A percentile compares a stretch with the other conserved stretches of the same genome.
phyloP scores from a whole-genome alignment of 23 tunicate genomes.

The Halocynthia aurantium region DNA sequence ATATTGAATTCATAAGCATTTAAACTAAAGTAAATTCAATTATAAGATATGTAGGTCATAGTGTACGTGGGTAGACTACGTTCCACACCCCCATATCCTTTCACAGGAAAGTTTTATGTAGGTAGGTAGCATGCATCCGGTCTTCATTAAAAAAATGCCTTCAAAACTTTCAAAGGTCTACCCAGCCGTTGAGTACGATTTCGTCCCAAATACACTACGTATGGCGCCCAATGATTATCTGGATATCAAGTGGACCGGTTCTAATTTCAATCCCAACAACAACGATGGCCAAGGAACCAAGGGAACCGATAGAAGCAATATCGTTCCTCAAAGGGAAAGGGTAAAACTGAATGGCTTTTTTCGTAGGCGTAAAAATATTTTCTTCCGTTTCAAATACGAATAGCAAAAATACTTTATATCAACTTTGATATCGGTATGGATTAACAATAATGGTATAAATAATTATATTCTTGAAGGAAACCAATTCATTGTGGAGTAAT shows the following conservation, averaged over 20 bases:
- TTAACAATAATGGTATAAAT: too few relatives aligned
- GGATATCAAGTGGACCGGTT: slow-evolving; percentile 90
- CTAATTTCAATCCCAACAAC: slow-evolving; percentile 64
- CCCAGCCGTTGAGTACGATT: slow-evolving; percentile 87
- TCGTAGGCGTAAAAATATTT: neutral
- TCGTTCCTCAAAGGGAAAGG: slow-evolving; percentile 46
- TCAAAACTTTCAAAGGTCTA: slow-evolving; percentile 28
- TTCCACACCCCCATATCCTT: neutral
- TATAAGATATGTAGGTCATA: too few relatives aligned
- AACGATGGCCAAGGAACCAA: slow-evolving; percentile 77
- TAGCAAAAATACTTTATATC: too few relatives aligned
- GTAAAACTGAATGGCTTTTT: slow-evolving; percentile 26
- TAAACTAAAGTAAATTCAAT: too few relatives aligned
- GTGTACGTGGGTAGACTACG: neutral
- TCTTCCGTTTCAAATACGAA: too few relatives aligned
- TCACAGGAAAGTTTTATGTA: neutral
- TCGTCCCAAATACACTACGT: slow-evolving; percentile 46
- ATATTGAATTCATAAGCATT: neutral
- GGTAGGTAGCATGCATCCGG: neutral
- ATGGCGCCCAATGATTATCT: slow-evolving; percentile 20
- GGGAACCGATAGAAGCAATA: slow-evolving; percentile 64
- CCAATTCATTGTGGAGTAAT: too few relatives aligned
- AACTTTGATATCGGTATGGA: too few relatives aligned
- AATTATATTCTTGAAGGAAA: too few relatives aligned
- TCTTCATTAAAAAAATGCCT: neutral